Evolutionary conservation across 2,113 vertebrate species (phyloP).

Genomic region (Varanus salvator): DNA sequence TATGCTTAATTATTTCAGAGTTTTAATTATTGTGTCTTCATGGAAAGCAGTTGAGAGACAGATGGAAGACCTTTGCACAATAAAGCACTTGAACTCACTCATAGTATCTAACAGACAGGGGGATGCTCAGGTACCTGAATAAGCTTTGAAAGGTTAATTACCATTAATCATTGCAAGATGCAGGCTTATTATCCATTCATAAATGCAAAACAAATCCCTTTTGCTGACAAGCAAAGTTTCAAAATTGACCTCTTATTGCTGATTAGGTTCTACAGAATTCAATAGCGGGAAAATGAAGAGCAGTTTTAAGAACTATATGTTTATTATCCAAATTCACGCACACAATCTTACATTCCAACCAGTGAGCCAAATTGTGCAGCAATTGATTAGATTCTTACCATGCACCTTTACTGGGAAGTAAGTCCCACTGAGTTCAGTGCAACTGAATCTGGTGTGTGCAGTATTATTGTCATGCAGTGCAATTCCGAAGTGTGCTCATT

Average conservation of each 20-base stretch:
- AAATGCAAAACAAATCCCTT: constrained; percentile 75
- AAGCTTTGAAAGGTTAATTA: constrained; percentile 74
- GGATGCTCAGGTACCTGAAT: constrained; percentile 58
- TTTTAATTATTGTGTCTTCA: constrained; percentile 40
- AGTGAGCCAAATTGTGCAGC: background rate
- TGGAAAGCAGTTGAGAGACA: constrained; percentile 21
- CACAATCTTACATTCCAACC: background rate
- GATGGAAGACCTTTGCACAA: constrained; percentile 36
- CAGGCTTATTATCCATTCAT: constrained; percentile 70
- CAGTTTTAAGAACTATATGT: constrained; percentile 23
- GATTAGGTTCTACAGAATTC: constrained; percentile 48
- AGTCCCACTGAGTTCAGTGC: no score
- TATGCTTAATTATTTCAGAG: constrained; percentile 17
- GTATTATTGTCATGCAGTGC: background rate
- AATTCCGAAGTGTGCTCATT: background rate
- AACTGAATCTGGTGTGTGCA: no score
- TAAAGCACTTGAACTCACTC: constrained; percentile 47
- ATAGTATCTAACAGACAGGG: constrained; percentile 45
- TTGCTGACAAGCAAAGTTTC: constrained; percentile 73
- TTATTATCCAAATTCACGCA: constrained; percentile 4
- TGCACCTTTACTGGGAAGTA: background rate
- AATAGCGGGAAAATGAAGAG: constrained; percentile 22
- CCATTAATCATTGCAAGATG: constrained; percentile 71
- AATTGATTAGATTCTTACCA: background rate
- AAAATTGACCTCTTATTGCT: constrained; percentile 47